These are phyloP conservation scores for Neodiprion lecontei DNA, from an alignment of 1,140 invertebrate genomes.

Conservation along the genomic window DNA sequence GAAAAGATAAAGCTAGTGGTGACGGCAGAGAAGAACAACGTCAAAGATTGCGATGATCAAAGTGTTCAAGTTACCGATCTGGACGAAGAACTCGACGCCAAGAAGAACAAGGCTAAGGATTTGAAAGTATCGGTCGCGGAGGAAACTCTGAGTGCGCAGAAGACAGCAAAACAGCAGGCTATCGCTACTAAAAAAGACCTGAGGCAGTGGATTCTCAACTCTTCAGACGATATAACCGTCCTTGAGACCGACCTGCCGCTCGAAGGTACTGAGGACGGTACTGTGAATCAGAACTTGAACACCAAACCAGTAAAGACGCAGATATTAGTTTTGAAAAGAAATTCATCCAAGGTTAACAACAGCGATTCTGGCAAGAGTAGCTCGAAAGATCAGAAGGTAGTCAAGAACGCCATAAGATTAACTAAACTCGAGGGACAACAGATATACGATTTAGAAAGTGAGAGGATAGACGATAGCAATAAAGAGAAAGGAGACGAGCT, in stretches of 20 bases:
- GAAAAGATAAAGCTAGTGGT: slow-evolving; percentile 21
- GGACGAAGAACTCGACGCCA: slow-evolving; percentile 35
- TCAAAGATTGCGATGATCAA: slow-evolving; percentile 20
- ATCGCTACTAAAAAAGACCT: slow-evolving; percentile 5
- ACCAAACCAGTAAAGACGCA: slow-evolving; percentile 12
- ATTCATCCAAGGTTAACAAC: slow-evolving; percentile 17
- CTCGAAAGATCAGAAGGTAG: slow-evolving; percentile 8
- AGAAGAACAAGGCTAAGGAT: slow-evolving; percentile 16
- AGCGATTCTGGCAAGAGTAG: slow-evolving; percentile 10
- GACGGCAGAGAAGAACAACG: slow-evolving; percentile 15
- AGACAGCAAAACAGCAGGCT: slow-evolving; percentile 7
- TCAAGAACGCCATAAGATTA: slow-evolving; percentile 3
- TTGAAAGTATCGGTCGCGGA: no score
- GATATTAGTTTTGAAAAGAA: slow-evolving; percentile 26
- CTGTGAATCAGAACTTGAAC: not conserved
- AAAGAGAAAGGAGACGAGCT: slow-evolving; percentile 15
- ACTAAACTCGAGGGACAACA: slow-evolving; percentile 5
- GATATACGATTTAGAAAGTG: slow-evolving; percentile 3
- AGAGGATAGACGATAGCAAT: not conserved
- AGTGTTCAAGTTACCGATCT: slow-evolving; percentile 42
- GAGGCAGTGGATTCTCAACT: slow-evolving; percentile 10
- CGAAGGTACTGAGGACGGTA: not conserved
- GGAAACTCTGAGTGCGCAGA: slow-evolving; percentile 10
- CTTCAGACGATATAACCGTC: not conserved
- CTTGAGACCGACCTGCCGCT: not conserved